Evolutionary conservation across 2,888 invertebrate species (phyloP), one percentile per base, ranked within the genome.

Genomic region (Agrotis ipsilon): DNA sequence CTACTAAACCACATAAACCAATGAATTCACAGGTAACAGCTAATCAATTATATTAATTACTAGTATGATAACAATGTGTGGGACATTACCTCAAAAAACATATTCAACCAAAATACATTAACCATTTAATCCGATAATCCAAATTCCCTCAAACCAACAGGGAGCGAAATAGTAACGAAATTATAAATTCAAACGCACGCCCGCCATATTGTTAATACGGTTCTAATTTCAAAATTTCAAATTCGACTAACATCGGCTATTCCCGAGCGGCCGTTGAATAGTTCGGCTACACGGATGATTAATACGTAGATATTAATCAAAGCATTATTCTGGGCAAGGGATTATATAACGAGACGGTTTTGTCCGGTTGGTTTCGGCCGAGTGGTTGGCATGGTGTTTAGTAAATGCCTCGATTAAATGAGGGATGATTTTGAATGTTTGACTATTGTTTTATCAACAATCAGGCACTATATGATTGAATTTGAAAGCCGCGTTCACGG

Each of bases 241-340:
- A 92, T 92, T 91, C 87, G 88, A 91, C 91, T 86, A 90, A 89
- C 89, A 91, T 86, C 88, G 90, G 89, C 88, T 90, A 92, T 92
- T 92, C 94, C 91, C 92, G 73, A 72, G 88, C 84, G 92, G 87
- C 90, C 90, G 88, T 88, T 92, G 93, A 93, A 94, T 93, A 94
- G 93, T 93, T 92, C 90, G 88, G 91, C 87, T 88, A 86, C 88
- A 87, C 91, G 88, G 89, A 92, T 93, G 93, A 94, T 92, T 93
- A 92, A 92, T 92, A 91, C 87, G 91, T 87, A 87, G 90, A 88
- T 93, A 94, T 93, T 93, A 93, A 93, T 93, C 93, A 93, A 88
- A 89, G 89, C 90, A 92, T 92, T 92, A 92, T 92, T 89, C 88
- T 86, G 89, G 57, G 43, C 16, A 49, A 48, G 45, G 82, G 78